A percentile compares a stretch with the other conserved stretches of the same genome.
Evolutionary conservation across 2,888 invertebrate genomes (phyloP).

Genomic region (Scaeva pyrastri): DNA sequence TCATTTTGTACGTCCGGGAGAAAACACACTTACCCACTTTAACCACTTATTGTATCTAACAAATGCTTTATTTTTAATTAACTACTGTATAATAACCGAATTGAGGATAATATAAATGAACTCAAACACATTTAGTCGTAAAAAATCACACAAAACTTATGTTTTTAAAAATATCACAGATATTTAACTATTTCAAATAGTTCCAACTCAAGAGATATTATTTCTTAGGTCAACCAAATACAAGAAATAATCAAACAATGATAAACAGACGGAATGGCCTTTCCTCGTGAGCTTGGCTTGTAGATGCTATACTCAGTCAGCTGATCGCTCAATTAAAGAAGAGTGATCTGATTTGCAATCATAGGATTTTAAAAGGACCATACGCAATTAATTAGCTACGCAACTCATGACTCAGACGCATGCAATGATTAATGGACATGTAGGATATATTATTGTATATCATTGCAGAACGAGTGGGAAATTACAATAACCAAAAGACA

Average conservation of each 20-base stretch:
- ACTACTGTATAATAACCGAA: too few relatives aligned
- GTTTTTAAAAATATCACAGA: too few relatives aligned
- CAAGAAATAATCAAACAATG: not conserved
- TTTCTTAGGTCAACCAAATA: not conserved
- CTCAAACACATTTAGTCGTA: too few relatives aligned
- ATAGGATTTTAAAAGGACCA: not conserved
- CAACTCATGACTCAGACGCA: not conserved
- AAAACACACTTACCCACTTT: too few relatives aligned
- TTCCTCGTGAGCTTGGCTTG: slow-evolving; percentile 5
- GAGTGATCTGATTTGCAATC: slow-evolving; percentile 8
- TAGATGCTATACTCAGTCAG: not conserved
- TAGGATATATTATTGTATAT: not conserved
- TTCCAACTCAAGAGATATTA: not conserved
- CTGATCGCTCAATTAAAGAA: slow-evolving; percentile 10
- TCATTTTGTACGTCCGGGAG: too few relatives aligned
- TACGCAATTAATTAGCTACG: slow-evolving; percentile 1
- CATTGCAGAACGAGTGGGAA: not conserved
- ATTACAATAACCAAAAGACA: not conserved
- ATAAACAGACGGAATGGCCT: not conserved
- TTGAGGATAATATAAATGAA: too few relatives aligned
- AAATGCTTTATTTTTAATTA: too few relatives aligned
- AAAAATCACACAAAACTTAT: too few relatives aligned
- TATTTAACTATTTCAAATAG: not conserved
- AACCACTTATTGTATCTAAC: too few relatives aligned
- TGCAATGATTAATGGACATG: not conserved